Evolutionary conservation across 2,113 vertebrate genomes (phyloP).

Genomic region (Varanus komodoensis): DNA sequence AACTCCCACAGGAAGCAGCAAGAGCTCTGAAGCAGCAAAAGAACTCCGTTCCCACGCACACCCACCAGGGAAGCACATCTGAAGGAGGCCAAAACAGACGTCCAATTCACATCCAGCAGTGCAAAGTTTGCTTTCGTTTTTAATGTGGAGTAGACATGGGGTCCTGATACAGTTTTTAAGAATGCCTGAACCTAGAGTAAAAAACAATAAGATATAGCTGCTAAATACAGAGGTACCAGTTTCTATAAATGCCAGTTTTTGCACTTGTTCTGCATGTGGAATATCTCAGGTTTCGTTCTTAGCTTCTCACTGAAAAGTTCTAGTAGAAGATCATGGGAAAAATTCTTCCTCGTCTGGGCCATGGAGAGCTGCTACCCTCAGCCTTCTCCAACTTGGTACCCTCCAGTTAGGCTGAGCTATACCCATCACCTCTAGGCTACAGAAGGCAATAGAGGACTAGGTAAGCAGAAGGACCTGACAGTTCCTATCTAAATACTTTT

Average conservation of each 20-base stretch:
- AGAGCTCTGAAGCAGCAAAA: not conserved
- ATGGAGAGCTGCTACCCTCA: not conserved
- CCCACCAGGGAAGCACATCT: not conserved
- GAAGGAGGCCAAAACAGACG: too few species aligned
- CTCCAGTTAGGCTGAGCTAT: too few species aligned
- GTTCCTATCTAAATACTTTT: not conserved
- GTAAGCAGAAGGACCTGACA: not conserved
- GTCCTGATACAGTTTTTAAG: too few species aligned
- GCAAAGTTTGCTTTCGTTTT: too few species aligned
- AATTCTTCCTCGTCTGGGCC: not conserved
- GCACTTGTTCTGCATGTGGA: not conserved
- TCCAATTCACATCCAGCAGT: too few species aligned
- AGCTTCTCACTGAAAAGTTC: not conserved
- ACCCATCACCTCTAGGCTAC: too few species aligned
- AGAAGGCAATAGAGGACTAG: not conserved
- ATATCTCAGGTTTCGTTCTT: not conserved
- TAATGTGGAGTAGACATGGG: too few species aligned
- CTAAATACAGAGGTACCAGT: too few species aligned
- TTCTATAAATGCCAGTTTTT: too few species aligned
- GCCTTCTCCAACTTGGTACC: too few species aligned
- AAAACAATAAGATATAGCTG: too few species aligned
- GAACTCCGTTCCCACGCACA: not conserved
- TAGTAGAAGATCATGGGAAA: not conserved
- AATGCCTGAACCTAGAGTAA: too few species aligned
- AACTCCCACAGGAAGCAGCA: not conserved